These are phyloP conservation scores for Sturnira hondurensis DNA, from an alignment of 2,113 vertebrate genomes.

Conservation along the genomic window DNA sequence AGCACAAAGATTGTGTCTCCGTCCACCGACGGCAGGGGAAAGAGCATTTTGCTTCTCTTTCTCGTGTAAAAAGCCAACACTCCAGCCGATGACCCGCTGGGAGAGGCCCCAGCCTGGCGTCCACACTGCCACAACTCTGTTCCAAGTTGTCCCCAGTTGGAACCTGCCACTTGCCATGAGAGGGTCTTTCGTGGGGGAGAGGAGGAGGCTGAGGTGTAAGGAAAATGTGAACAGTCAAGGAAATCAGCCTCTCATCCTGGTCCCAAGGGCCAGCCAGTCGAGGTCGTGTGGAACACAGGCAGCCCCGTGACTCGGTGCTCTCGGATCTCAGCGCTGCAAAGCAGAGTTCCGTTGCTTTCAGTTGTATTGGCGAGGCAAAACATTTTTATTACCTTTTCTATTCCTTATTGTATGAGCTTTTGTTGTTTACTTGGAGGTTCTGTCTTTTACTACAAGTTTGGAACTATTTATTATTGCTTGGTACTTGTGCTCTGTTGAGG, in stretches of 20 bases:
- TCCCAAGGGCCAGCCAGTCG: conserved; percentile 76
- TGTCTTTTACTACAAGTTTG: conserved; percentile 91
- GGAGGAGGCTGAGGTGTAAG: conserved; percentile 20
- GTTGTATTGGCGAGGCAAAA: conserved; percentile 88
- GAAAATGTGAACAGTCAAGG: conserved; percentile 66
- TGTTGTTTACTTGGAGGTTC: conserved; percentile 89
- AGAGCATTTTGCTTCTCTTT: conserved; percentile 71
- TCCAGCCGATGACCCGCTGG: conserved; percentile 29
- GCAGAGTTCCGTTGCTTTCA: conserved; percentile 83
- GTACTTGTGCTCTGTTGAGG: conserved; percentile 87
- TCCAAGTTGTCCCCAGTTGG: conserved; percentile 61
- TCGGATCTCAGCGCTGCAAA: conserved; percentile 82
- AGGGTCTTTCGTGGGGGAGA: conserved; percentile 38
- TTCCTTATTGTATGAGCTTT: conserved; percentile 90
- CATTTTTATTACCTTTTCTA: conserved; percentile 93
- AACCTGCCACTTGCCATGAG: conserved; percentile 64
- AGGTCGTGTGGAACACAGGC: conserved; percentile 80
- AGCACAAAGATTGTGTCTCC: conserved; percentile 83
- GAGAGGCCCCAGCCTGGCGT: neutral
- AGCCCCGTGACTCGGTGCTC: conserved; percentile 86
- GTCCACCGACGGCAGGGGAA: conserved; percentile 64
- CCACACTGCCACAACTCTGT: conserved; percentile 67
- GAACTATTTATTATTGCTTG: conserved; percentile 93
- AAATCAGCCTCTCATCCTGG: conserved; percentile 80
- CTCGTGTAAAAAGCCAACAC: conserved; percentile 68